Conservation (phyloP, 2,113 vertebrate genomes). For the Greenwoodochromis staneri region DNA sequence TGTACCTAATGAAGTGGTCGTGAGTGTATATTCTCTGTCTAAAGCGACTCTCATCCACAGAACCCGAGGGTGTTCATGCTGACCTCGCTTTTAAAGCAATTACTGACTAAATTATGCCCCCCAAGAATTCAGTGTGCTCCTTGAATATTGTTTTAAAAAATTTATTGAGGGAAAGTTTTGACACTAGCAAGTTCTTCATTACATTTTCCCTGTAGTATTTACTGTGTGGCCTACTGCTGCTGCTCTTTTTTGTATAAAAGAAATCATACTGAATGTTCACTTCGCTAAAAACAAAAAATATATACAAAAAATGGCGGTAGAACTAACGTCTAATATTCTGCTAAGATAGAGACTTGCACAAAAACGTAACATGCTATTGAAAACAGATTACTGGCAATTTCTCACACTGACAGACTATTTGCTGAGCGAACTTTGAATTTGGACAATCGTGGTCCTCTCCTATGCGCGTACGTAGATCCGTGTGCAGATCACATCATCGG, state of each 20-base stretch:
- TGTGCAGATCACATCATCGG: conserved; percentile 90
- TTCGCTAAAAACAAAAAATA: background rate
- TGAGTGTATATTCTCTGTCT: background rate
- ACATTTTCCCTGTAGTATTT: background rate
- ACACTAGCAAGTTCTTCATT: background rate
- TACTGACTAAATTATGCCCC: background rate
- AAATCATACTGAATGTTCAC: background rate
- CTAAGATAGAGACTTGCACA: background rate
- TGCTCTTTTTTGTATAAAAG: background rate
- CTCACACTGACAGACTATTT: background rate
- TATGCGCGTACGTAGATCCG: conserved; percentile 86
- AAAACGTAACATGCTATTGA: background rate
- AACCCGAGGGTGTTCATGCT: background rate
- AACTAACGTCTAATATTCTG: background rate
- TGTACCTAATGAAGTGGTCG: background rate
- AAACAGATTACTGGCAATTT: background rate
- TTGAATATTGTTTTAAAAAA: background rate
- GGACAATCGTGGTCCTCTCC: background rate
- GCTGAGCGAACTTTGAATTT: background rate
- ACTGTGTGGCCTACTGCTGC: background rate
- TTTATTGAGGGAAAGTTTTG: background rate
- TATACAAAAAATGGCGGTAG: background rate
- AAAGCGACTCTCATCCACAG: background rate
- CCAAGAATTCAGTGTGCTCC: background rate
- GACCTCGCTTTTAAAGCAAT: background rate